Evolutionary conservation across 2,113 vertebrate genomes (phyloP).

Genomic region (Amia ocellicauda): DNA sequence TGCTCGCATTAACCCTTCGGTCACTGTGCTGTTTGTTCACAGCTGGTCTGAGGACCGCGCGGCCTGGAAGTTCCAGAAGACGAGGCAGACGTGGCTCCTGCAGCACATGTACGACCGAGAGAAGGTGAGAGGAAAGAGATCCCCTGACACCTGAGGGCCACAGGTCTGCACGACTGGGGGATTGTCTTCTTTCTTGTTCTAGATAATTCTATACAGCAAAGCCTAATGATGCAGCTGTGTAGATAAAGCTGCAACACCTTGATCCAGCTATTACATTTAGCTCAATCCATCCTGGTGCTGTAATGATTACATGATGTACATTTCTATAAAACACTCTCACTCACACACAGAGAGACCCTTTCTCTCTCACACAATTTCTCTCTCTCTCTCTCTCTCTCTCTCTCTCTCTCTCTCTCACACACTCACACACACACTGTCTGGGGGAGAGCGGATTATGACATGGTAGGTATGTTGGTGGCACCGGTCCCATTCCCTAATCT

Average conservation of each 20-base stretch:
- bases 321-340: no score
- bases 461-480: not conserved
- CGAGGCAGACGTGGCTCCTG: conserved; percentile 31
- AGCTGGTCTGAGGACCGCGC: conserved; percentile 16
- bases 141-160: not conserved
- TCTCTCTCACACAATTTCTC: not conserved
- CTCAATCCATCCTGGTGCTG: not conserved
- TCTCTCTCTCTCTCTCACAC: not conserved
- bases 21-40: not conserved
- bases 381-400: not conserved
- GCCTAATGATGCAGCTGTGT: not conserved
- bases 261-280: not conserved
- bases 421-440: not conserved
- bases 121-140: conserved; percentile 2
- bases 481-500: not conserved
- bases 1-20: no score
- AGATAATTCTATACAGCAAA: not conserved
- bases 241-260: no score
- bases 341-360: not conserved
- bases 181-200: conserved; percentile 1
- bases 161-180: conserved; percentile 12
- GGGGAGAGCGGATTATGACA: conserved; percentile 3
- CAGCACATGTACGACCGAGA: conserved; percentile 45
- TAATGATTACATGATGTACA: not conserved
- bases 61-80: conserved; percentile 27